phyloP scores from a whole-genome alignment of 2,797 vertebrate species.

The Podarcis lilfordi region DNA sequence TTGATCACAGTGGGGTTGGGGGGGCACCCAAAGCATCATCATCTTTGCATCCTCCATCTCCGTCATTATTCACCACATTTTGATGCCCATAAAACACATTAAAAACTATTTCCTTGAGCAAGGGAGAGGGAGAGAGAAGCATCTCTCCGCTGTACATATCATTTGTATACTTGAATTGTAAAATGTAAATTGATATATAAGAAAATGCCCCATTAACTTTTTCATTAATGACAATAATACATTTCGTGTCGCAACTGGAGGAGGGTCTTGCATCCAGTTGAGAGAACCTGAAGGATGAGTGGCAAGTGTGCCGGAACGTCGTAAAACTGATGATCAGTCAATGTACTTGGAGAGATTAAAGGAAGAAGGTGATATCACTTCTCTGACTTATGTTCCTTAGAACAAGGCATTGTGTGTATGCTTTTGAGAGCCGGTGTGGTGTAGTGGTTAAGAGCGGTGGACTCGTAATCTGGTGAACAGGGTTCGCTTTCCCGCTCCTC shows the following conservation, averaged over 20 bases:
- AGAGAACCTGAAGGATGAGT: slow-evolving; percentile 79
- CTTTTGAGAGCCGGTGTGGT: background rate
- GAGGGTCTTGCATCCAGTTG: slow-evolving; percentile 75
- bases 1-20: slow-evolving; percentile 87
- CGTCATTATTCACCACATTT: slow-evolving; percentile 98
- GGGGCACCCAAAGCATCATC: slow-evolving; percentile 78
- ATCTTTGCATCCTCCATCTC: slow-evolving; percentile 95
- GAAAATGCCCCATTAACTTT: slow-evolving; percentile 99
- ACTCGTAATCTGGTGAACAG: too few species aligned
- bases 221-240: slow-evolving; percentile 99
- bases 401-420: background rate
- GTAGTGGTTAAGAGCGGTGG: too few species aligned
- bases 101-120: slow-evolving; percentile 95
- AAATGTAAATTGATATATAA: slow-evolving; percentile 99
- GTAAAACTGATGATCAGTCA: slow-evolving; percentile 49
- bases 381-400: slow-evolving; percentile 4
- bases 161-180: slow-evolving; percentile 97
- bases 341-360: slow-evolving; percentile 32
- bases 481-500: too few species aligned
- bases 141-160: slow-evolving; percentile 91
- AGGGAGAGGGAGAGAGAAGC: slow-evolving; percentile 86
- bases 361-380: slow-evolving; percentile 39
- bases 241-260: slow-evolving; percentile 90
- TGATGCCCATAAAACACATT: slow-evolving; percentile 99
- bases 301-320: slow-evolving; percentile 68